Conservation (phyloP, 2,113 vertebrate genomes). For the Neotoma lepida region DNA sequence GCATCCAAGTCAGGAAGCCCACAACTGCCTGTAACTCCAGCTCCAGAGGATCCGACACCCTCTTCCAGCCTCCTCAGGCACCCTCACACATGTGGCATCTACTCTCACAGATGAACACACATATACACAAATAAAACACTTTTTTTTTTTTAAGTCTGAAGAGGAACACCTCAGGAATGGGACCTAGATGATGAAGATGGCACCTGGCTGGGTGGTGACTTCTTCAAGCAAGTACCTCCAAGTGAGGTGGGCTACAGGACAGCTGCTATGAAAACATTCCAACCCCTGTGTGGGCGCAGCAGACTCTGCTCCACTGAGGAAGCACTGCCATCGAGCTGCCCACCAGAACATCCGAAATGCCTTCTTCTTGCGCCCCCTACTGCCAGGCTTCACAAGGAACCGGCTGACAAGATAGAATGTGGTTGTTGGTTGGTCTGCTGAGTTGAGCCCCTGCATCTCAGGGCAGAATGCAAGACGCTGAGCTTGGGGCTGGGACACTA, state of each 20-base stretch:
- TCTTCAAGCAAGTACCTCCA: not conserved
- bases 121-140: not conserved
- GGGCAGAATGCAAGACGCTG: not conserved
- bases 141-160: not conserved
- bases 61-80: not conserved
- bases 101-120: not conserved
- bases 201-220: not conserved
- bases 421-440: not conserved
- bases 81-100: not conserved
- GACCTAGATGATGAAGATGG: not conserved
- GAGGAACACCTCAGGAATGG: not conserved
- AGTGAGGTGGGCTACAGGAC: not conserved
- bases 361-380: not conserved
- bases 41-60: not conserved
- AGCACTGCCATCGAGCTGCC: not conserved
- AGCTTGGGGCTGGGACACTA: not conserved
- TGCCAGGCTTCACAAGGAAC: not conserved
- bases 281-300: accelerated
- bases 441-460: not conserved
- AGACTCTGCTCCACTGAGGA: not conserved
- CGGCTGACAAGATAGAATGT: not conserved
- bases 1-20: not conserved
- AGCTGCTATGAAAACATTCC: not conserved
- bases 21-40: not conserved
- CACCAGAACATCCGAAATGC: not conserved